Evolutionary conservation across 2,888 invertebrate species (phyloP), one percentile per base, ranked within the genome.

Genomic region (Limnephilus rhombicus): DNA sequence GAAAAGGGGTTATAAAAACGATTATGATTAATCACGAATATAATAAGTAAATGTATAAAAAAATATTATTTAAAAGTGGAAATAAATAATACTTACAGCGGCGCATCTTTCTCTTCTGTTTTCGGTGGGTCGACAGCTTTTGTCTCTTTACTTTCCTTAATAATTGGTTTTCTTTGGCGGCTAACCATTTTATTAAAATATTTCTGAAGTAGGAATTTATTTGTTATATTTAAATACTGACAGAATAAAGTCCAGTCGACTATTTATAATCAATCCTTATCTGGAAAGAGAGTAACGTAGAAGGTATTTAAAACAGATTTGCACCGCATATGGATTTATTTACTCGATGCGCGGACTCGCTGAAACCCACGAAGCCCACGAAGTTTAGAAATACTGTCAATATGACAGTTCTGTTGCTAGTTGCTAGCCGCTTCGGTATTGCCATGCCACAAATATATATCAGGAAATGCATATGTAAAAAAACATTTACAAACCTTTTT

Each of bases 151-250:
- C 68, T 68, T 68, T 68, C 68, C 68, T 68, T 68, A 45, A 34
- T 86, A 86, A 49, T 83, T 29, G 85, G 85, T 91, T 92, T 92
- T 89, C 92, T 91, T 81, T 92, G 89, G 13, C 91, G 91, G 53
- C 41, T 83, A 31, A 91, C 85, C 92, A 92, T 92, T 91, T 41
- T 91, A 29, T 53, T 29, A 82, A 49, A 18, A 81, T 82, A 34
- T 82, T 82, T 34, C 34, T 82, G 15, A 82, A 82, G 29, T 82
- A 82, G 68, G 68, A 82, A 82, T 34, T 82, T 82, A 34, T 18
- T 31, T 82, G 82, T 5, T 82, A 24, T 82, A 82, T 82, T 82
- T 68, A 68, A 68, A 68, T 68, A 9, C 68, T 68, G 18, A 18
- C 53, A 53, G 24, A 68, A 11, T 68, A 68, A 68, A 68, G 68